These are phyloP conservation scores for Stenchaetothrips biformis DNA, from an alignment of 2,888 invertebrate genomes.

Conservation along the genomic window DNA sequence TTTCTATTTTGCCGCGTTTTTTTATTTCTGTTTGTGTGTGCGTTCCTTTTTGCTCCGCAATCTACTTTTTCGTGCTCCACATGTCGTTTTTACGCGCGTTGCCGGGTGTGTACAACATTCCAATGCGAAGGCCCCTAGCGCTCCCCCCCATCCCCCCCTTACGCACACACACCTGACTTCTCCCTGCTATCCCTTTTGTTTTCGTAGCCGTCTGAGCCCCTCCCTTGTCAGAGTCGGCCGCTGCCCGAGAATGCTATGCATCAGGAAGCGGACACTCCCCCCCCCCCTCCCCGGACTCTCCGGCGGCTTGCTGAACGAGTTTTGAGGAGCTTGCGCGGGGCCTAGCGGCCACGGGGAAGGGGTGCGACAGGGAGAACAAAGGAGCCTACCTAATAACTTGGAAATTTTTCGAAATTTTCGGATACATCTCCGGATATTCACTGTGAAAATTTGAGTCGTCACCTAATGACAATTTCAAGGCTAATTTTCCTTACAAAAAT, in stretches of 20 bases:
- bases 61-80: background rate
- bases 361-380: background rate
- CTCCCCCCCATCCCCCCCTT: background rate
- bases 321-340: constrained; percentile 4
- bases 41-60: background rate
- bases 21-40: background rate
- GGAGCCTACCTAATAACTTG: too few species aligned
- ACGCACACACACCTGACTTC: background rate
- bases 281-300: background rate
- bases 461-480: too few species aligned
- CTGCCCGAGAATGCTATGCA: background rate
- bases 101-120: background rate
- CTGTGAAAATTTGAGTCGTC: too few species aligned
- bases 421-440: too few species aligned
- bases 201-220: background rate
- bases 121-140: background rate
- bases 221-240: background rate
- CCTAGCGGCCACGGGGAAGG: background rate
- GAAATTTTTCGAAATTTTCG: too few species aligned
- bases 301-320: constrained; percentile 7
- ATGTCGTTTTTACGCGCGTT: too few species aligned
- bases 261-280: background rate
- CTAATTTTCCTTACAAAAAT: too few species aligned
- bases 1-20: background rate
- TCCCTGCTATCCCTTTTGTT: background rate